A percentile compares a stretch with the other conserved stretches of the same genome.
These are phyloP conservation scores for Ornithoptera alexandrae DNA, from an alignment of 2,888 invertebrate genomes.

Conservation along the genomic window DNA sequence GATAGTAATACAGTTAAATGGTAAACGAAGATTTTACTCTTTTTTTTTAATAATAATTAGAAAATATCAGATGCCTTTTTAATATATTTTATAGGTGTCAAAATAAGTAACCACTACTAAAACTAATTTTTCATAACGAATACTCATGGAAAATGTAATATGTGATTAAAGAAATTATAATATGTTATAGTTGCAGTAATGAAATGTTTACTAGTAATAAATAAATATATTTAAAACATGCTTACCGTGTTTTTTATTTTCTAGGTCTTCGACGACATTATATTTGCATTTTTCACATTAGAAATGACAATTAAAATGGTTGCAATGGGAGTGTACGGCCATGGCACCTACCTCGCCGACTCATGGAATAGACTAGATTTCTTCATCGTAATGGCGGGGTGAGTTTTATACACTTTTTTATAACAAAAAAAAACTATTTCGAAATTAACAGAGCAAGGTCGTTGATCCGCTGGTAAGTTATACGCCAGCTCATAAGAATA, in stretches of 20 bases:
- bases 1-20: too few relatives aligned
- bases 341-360: slow-evolving; percentile 96
- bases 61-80: too few relatives aligned
- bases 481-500: too few relatives aligned
- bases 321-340: slow-evolving; percentile 97
- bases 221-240: neutral
- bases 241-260: slow-evolving; percentile 28
- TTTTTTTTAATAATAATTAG: too few relatives aligned
- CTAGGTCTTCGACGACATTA: slow-evolving; percentile 98
- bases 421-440: neutral
- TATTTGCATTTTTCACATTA: slow-evolving; percentile 98
- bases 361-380: slow-evolving; percentile 99
- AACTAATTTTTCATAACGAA: too few relatives aligned
- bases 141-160: too few relatives aligned
- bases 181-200: too few relatives aligned
- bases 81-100: too few relatives aligned
- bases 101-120: too few relatives aligned
- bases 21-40: too few relatives aligned
- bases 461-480: too few relatives aligned
- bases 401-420: slow-evolving; percentile 48
- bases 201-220: neutral
- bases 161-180: too few relatives aligned
- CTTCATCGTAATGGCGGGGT: slow-evolving; percentile 99
- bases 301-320: slow-evolving; percentile 99
- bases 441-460: neutral